These are phyloP conservation scores for Riparia riparia DNA, from an alignment of 2,113 vertebrate species.

Conservation along the genomic window DNA sequence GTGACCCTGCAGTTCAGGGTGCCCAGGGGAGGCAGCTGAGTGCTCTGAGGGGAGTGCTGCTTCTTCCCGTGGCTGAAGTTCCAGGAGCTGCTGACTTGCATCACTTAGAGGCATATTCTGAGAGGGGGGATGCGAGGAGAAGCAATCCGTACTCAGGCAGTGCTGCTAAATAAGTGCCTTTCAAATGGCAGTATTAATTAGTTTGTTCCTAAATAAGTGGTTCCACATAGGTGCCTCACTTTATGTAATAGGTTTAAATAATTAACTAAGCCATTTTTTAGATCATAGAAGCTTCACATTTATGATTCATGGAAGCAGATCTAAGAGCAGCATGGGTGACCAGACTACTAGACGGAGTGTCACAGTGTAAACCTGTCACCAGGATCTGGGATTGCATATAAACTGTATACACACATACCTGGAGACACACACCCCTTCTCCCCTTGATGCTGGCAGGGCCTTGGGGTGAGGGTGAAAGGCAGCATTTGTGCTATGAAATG, in stretches of 20 bases:
- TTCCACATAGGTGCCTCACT: neutral
- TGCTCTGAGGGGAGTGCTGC: neutral
- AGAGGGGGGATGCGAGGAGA: neutral
- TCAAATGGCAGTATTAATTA: neutral
- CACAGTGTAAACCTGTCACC: neutral
- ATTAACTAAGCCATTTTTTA: neutral
- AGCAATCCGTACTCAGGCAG: neutral
- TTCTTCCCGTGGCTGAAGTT: neutral
- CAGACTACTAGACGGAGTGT: neutral
- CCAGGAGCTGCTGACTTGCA: rapidly evolving
- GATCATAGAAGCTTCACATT: neutral
- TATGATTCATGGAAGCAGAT: neutral
- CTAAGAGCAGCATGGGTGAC: neutral
- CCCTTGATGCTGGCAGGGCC: neutral
- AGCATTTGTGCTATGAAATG: neutral
- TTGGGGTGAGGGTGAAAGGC: neutral
- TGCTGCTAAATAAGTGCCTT: neutral
- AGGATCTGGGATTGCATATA: neutral
- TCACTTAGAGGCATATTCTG: neutral
- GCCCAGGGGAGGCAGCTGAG: neutral
- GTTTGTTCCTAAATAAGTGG: neutral
- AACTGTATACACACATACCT: neutral
- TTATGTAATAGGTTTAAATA: neutral
- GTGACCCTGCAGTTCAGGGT: neutral
- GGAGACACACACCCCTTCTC: neutral